These are phyloP conservation scores for Characodon lateralis DNA, from an alignment of 2,797 vertebrate species.

Conservation along the genomic window DNA sequence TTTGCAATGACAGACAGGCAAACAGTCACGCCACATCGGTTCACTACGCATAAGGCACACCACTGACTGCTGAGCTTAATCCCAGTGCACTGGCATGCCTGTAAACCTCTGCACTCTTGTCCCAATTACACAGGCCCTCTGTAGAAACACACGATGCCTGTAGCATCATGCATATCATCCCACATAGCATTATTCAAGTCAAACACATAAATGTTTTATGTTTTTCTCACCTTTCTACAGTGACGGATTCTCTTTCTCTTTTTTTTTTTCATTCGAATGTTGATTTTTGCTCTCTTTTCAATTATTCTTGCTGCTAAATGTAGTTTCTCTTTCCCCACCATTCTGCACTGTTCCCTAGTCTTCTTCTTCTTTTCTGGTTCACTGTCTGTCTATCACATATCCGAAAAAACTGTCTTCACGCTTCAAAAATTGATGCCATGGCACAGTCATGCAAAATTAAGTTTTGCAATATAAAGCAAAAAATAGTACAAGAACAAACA, in stretches of 20 bases:
- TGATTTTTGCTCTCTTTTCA: constrained; percentile 25
- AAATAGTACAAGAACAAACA: background rate
- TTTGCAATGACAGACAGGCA: constrained; percentile 41
- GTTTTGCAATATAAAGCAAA: constrained; percentile 1
- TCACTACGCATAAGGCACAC: constrained; percentile 31
- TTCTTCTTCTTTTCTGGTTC: constrained; percentile 48
- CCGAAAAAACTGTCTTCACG: constrained; percentile 18
- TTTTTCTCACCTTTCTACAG: constrained; percentile 41
- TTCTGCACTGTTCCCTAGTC: constrained; percentile 35
- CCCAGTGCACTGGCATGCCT: constrained; percentile 58
- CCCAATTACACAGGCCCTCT: constrained; percentile 70
- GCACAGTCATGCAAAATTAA: background rate
- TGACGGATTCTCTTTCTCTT: constrained; percentile 32
- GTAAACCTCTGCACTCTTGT: constrained; percentile 63
- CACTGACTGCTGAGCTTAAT: constrained; percentile 52
- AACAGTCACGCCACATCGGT: constrained; percentile 30
- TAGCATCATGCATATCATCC: constrained; percentile 68
- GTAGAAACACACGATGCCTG: constrained; percentile 66
- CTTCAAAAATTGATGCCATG: constrained; percentile 36
- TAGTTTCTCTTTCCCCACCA: constrained; percentile 37
- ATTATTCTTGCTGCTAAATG: constrained; percentile 35
- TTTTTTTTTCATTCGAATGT: constrained; percentile 27
- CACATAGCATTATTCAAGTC: constrained; percentile 80
- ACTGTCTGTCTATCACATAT: constrained; percentile 37
- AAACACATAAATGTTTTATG: constrained; percentile 76